Evolutionary conservation across 2,113 vertebrate genomes (phyloP).

Genomic region (Tyrannus savana): DNA sequence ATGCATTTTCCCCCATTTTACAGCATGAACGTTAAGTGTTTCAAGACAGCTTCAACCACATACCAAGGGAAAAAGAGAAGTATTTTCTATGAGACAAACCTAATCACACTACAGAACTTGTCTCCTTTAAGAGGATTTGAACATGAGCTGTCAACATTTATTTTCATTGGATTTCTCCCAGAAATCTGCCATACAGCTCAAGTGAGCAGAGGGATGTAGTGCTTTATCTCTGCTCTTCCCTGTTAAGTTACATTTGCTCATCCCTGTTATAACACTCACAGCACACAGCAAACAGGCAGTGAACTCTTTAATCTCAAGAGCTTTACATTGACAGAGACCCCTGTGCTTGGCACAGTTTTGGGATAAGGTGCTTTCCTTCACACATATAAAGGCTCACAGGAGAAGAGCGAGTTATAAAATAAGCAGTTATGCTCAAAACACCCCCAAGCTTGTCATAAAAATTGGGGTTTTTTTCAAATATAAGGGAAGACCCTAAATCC

Average conservation of each 20-base stretch:
- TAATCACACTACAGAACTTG: not conserved
- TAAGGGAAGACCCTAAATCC: slow-evolving; percentile 23
- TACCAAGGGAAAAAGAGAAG: not conserved
- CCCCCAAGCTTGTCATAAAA: not conserved
- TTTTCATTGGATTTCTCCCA: slow-evolving; percentile 6
- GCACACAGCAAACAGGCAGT: not conserved
- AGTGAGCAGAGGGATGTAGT: not conserved
- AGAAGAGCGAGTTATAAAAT: not conserved
- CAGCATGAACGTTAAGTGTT: not conserved
- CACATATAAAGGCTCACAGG: not conserved
- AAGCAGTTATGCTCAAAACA: not conserved
- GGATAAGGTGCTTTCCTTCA: not conserved
- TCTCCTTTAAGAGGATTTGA: slow-evolving; percentile 5
- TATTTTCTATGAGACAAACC: not conserved
- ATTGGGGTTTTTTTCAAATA: not conserved
- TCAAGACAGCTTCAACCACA: not conserved
- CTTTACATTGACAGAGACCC: not conserved
- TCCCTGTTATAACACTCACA: not conserved
- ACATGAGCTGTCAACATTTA: not conserved
- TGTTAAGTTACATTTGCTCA: not conserved
- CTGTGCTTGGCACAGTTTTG: not conserved
- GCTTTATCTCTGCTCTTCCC: not conserved
- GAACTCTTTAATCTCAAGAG: not conserved
- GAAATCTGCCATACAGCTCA: not conserved
- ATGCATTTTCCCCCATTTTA: not conserved